phyloP scores from a whole-genome alignment of 2,888 invertebrate species.

The Thera britannica region DNA sequence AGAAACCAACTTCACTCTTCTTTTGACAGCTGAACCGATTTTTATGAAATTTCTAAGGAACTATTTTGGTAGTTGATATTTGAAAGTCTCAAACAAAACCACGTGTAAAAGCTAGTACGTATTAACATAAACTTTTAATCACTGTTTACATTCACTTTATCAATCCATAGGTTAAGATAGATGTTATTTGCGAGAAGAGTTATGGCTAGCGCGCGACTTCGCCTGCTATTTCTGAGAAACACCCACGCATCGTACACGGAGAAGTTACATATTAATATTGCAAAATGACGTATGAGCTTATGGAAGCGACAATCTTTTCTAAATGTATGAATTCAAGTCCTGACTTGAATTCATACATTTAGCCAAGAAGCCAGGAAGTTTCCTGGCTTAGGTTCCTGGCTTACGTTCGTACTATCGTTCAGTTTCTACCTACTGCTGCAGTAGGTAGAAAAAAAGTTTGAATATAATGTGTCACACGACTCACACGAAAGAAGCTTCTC shows the following conservation, averaged over 20 bases:
- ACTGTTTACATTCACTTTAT: conserved; percentile 20
- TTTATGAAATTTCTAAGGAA: no score
- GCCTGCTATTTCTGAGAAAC: conserved; percentile 58
- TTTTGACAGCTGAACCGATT: no score
- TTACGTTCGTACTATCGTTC: no score
- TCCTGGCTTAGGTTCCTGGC: no score
- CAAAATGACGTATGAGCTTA: conserved; percentile 31
- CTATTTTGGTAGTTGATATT: neutral
- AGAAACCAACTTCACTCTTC: no score
- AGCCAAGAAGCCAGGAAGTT: no score
- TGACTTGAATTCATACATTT: no score
- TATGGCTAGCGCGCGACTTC: conserved; percentile 59
- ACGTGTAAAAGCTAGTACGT: neutral
- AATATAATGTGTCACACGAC: no score
- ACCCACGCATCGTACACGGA: conserved; percentile 55
- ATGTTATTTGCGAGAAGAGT: conserved; percentile 55
- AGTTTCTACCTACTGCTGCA: no score
- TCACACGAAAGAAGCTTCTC: no score
- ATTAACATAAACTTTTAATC: conserved; percentile 8
- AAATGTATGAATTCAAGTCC: no score
- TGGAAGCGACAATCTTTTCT: conserved; percentile 40
- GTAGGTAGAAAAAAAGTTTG: no score
- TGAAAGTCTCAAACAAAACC: neutral
- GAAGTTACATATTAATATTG: conserved; percentile 58
- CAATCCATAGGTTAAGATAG: conserved; percentile 45